A percentile compares a stretch with the other conserved stretches of the same genome.
Conservation (phyloP, 2,888 invertebrate genomes). For the Ormyrus nitidulus region DNA sequence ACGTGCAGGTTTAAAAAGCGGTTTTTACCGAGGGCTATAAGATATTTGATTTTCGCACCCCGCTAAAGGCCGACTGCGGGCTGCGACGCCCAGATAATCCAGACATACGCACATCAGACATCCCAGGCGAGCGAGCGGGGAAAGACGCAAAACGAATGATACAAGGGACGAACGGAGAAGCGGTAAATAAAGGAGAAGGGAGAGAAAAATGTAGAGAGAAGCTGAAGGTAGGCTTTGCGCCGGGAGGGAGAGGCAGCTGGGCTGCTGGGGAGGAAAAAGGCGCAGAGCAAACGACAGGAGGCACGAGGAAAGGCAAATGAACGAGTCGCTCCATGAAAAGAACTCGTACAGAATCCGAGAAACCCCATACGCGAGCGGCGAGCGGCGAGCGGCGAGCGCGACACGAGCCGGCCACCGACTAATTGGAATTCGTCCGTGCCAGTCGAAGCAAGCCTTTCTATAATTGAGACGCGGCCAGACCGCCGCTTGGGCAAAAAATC, state of each 20-base stretch:
- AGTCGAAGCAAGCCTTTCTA: constrained; percentile 75
- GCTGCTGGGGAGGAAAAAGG: constrained; percentile 38
- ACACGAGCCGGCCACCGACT: constrained; percentile 73
- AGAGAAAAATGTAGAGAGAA: constrained; percentile 40
- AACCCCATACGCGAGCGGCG: constrained; percentile 70
- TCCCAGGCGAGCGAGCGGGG: constrained; percentile 35
- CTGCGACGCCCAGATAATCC: constrained; percentile 72
- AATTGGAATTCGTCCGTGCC: constrained; percentile 75
- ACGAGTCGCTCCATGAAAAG: constrained; percentile 74
- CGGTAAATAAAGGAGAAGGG: constrained; percentile 56
- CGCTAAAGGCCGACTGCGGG: constrained; percentile 62
- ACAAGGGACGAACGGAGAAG: constrained; percentile 56
- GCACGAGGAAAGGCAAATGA: constrained; percentile 73
- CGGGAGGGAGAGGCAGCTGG: constrained; percentile 17
- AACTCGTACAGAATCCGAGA: constrained; percentile 75
- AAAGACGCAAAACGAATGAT: constrained; percentile 58
- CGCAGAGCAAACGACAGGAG: constrained; percentile 53
- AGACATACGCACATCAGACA: constrained; percentile 57
- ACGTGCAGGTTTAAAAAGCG: neutral
- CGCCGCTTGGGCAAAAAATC: constrained; percentile 66
- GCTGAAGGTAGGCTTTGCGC: constrained; percentile 41
- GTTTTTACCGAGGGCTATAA: constrained; percentile 3
- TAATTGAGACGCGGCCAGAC: constrained; percentile 75
- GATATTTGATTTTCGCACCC: constrained; percentile 49
- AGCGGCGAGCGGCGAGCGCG: constrained; percentile 64